phyloP scores from a whole-genome alignment of 92 coral and sea anemone genomes.

The Heteractis magnifica region DNA sequence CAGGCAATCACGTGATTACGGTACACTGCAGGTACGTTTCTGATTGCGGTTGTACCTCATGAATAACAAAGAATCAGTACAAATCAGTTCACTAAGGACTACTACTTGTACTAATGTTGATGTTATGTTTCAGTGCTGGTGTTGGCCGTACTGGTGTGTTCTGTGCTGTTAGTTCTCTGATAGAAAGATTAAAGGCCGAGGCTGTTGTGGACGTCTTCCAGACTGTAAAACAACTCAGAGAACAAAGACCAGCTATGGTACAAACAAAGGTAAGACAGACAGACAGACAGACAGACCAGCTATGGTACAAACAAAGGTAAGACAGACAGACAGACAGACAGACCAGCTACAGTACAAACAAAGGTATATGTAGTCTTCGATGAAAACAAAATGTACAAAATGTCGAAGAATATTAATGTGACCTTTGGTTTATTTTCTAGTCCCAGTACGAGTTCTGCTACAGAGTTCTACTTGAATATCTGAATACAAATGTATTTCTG shows the following conservation, averaged over 20 bases:
- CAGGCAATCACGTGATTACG: constrained; percentile 72
- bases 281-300: constrained; percentile 62
- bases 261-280: constrained; percentile 74
- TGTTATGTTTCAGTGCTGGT: constrained; percentile 65
- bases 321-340: not conserved
- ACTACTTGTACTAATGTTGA: not conserved
- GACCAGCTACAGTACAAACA: not conserved
- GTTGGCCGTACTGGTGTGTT: constrained; percentile 95
- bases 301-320: constrained; percentile 94
- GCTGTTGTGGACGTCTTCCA: constrained; percentile 94
- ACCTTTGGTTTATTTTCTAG: constrained; percentile 35
- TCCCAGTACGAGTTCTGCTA: constrained; percentile 92
- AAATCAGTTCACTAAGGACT: too few relatives aligned
- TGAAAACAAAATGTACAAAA: too few relatives aligned
- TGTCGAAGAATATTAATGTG: not conserved
- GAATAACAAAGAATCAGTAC: too few relatives aligned
- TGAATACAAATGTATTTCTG: constrained; percentile 70
- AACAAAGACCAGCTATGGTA: constrained; percentile 97
- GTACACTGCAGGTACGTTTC: constrained; percentile 85
- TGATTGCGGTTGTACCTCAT: not conserved
- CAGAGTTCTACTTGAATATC: constrained; percentile 81
- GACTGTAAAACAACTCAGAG: constrained; percentile 89
- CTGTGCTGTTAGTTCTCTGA: constrained; percentile 83
- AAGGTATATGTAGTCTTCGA: not conserved
- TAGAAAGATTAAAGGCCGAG: constrained; percentile 97